phyloP scores from a whole-genome alignment of 2,797 vertebrate genomes.

The Steatocranus sp. region DNA sequence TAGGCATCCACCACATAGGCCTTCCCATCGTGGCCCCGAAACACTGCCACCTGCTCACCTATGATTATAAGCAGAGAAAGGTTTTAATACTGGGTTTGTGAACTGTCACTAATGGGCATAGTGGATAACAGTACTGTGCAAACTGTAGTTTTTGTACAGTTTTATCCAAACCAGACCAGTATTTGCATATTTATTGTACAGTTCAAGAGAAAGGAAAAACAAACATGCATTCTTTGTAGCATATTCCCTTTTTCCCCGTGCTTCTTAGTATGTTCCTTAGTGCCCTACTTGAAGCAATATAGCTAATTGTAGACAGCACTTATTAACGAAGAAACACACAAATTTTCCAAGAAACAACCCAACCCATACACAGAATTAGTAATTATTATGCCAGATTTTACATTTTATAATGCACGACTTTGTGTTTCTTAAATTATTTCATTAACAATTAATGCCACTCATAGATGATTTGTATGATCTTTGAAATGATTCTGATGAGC shows the following conservation, averaged over 20 bases:
- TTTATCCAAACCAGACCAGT: background rate
- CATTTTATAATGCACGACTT: background rate
- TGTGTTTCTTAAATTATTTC: background rate
- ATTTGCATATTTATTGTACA: background rate
- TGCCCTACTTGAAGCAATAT: background rate
- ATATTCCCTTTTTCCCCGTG: background rate
- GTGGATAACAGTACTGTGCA: background rate
- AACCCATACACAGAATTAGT: background rate
- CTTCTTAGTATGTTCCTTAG: background rate
- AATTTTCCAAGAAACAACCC: background rate
- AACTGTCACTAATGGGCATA: background rate
- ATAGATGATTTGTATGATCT: background rate
- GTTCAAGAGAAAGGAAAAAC: background rate
- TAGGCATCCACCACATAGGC: conserved; percentile 76
- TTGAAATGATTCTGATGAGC: background rate
- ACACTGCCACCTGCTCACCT: conserved; percentile 77
- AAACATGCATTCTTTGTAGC: background rate
- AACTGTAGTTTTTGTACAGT: background rate
- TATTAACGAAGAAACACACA: background rate
- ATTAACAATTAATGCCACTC: background rate
- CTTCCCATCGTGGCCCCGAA: conserved; percentile 70
- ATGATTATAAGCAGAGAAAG: background rate
- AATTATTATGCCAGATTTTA: background rate
- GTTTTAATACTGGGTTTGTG: background rate
- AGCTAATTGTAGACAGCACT: background rate